Evolutionary conservation across 2,113 vertebrate genomes (phyloP), one percentile per base, ranked within the genome.

Genomic region (Hyaena hyaena): DNA sequence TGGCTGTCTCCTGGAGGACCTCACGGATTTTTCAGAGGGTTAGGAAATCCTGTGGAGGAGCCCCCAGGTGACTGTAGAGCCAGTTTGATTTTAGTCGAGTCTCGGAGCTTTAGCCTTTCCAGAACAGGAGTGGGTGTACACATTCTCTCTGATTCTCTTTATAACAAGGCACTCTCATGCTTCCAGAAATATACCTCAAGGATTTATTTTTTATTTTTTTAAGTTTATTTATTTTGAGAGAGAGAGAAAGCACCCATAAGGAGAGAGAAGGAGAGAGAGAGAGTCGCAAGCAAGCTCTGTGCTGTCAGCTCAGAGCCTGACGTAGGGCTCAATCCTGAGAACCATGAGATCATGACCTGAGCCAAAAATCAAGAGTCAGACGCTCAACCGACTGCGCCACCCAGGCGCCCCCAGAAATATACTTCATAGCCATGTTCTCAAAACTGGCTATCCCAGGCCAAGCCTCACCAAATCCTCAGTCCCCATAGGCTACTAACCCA

Each of bases 121-220:
- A 45, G n/a, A 77, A 66, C 14, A 55, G 53, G 83, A 50, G 83
- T 16, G 87, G n/a, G 45, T 21, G 4, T 53, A 28, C 1, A 10
- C 23, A 7, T 14, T 77, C 65, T 63, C 35, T 63, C 35, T 92
- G 12, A 7, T 66, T 74, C 26, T 90, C 26, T 89, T 65, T 48
- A 43, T 48, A n/a, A 85, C 48, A 35, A 82, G 61, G 39, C 31
- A 88, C 76, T 48, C 16, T 17, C 23, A 26, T 26, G 39, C 3
- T 83, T 95, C 88, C 76, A n/a, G n/a, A 93, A 93, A 82, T 61
- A 71, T 65, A 45, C 39, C 68, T 83, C 31, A 74, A 55, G 53
- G 53, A 55, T 55, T 50, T 50, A 50, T 50, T 55, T 55, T 55
- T 55, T 61, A 61, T 61, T 61, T 61, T 61, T 61, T 61, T 55